Evolutionary conservation across 2,888 invertebrate genomes (phyloP).

Genomic region (Nemotelus nigrinus): DNA sequence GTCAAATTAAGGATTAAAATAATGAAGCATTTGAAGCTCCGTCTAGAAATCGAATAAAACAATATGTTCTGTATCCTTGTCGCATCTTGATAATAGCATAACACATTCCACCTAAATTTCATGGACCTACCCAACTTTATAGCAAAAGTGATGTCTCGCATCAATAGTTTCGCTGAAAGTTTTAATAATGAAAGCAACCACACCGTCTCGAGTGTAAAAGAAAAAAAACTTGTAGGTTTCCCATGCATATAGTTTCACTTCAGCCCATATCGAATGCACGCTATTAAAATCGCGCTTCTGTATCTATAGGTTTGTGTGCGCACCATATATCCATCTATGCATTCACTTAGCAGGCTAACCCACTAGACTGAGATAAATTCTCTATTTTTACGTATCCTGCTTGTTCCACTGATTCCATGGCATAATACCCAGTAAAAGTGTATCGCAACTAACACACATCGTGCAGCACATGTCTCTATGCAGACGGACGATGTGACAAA

Average conservation of each 20-base stretch:
- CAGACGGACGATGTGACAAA: constrained; percentile 14
- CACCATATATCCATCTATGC: not conserved
- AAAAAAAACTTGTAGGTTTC: not conserved
- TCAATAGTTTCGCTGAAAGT: not conserved
- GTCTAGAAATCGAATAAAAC: no score
- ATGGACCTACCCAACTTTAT: no score
- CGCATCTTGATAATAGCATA: no score
- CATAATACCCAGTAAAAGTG: constrained; percentile 46
- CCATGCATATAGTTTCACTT: not conserved
- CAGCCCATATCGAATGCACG: not conserved
- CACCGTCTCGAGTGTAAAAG: not conserved
- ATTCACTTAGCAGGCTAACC: constrained; percentile 13
- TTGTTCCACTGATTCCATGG: constrained; percentile 49
- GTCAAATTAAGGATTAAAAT: no score
- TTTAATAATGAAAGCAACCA: constrained; percentile 11
- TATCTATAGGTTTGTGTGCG: not conserved
- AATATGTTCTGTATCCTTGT: no score
- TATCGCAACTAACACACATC: constrained; percentile 23
- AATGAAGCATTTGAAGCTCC: not conserved
- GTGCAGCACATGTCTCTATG: not conserved
- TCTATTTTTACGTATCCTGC: constrained; percentile 34
- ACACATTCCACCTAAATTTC: no score
- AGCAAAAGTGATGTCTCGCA: not conserved
- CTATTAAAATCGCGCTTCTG: not conserved
- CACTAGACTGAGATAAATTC: constrained; percentile 20